A percentile compares a stretch with the other conserved stretches of the same genome.
Evolutionary conservation across 2,797 vertebrate genomes (phyloP).

Genomic region (Fringilla coelebs): DNA sequence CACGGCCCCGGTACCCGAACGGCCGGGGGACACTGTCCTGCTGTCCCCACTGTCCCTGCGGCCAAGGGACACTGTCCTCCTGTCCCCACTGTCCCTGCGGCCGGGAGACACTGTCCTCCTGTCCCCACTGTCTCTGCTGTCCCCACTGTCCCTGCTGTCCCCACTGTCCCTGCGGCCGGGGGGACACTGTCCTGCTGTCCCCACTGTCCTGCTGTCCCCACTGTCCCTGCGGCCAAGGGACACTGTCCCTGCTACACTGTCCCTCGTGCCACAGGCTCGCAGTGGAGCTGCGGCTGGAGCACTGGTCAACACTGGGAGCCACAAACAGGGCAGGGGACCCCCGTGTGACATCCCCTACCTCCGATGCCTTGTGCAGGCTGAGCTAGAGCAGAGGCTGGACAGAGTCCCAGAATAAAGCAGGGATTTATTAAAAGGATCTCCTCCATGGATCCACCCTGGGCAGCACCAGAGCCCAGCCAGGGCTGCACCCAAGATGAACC

Average conservation of each 20-base stretch:
- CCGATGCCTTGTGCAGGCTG: rapidly evolving
- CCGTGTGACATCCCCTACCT: rapidly evolving
- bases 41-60: background rate
- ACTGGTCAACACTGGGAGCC: background rate
- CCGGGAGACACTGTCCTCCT: background rate
- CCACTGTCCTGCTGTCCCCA: background rate
- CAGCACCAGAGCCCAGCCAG: background rate
- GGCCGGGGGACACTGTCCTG: background rate
- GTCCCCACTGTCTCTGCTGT: no score
- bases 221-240: no score
- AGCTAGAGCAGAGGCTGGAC: background rate
- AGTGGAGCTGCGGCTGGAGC: background rate
- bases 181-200: background rate
- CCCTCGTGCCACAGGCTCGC: rapidly evolving
- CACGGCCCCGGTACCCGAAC: background rate
- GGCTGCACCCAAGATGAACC: no score
- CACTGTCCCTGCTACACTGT: background rate
- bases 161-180: background rate
- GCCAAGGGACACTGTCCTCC: no score
- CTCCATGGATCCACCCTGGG: no score
- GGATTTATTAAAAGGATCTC: background rate
- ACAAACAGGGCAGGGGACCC: no score
- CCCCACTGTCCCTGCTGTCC: background rate
- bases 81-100: no score
- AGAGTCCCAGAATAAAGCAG: background rate